These are phyloP conservation scores for Falco cherrug DNA, from an alignment of 2,797 vertebrate species.

Conservation along the genomic window DNA sequence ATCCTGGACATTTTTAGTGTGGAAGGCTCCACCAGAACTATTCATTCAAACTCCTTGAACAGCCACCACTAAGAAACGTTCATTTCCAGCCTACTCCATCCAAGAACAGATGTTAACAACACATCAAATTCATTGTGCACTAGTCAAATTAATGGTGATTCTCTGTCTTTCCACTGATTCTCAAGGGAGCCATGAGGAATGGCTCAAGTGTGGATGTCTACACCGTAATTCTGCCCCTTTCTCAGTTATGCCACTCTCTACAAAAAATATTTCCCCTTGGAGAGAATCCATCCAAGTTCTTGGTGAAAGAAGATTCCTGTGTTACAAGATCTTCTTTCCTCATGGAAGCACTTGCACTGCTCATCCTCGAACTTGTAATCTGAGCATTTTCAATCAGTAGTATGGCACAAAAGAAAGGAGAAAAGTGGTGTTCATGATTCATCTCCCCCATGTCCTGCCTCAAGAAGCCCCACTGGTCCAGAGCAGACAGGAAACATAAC, in stretches of 20 bases:
- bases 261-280: background rate
- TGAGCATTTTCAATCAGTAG: background rate
- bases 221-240: background rate
- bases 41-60: background rate
- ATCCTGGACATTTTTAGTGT: background rate
- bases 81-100: background rate
- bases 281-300: background rate
- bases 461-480: too few species aligned
- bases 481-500: background rate
- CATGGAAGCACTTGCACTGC: background rate
- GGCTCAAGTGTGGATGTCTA: background rate
- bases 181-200: background rate
- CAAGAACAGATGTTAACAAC: background rate
- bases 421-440: background rate
- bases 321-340: background rate
- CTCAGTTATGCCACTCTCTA: too few species aligned
- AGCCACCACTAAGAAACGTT: background rate
- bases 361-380: fast-evolving
- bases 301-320: background rate
- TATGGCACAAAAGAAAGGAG: background rate
- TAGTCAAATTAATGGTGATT: background rate
- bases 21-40: background rate
- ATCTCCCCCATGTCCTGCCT: background rate
- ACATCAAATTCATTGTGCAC: fast-evolving
- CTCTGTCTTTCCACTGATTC: background rate